phyloP scores from a whole-genome alignment of 2,888 invertebrate genomes.

The Pogonocherus hispidulus region DNA sequence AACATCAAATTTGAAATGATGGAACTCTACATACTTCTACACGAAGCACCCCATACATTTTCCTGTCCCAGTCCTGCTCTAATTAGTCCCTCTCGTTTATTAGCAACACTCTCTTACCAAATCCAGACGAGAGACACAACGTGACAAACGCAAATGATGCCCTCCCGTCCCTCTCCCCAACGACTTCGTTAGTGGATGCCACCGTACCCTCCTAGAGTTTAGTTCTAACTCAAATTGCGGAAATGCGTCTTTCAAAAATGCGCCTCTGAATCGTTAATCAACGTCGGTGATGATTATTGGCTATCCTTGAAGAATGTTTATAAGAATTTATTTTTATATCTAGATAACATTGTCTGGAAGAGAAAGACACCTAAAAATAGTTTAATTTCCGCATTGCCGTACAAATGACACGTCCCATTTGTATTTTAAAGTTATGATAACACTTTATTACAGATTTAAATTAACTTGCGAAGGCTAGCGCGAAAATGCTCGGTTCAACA shows the following conservation, averaged over 20 bases:
- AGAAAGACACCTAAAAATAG: too few relatives aligned
- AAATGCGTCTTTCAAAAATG: constrained; percentile 29
- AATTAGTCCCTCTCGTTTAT: constrained; percentile 31
- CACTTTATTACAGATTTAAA: too few relatives aligned
- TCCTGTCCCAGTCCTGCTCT: constrained; percentile 4
- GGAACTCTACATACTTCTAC: neutral
- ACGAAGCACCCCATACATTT: neutral
- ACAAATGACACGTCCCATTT: too few relatives aligned
- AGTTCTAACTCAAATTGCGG: constrained; percentile 28
- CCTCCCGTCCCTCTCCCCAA: constrained; percentile 1
- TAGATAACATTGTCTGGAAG: too few relatives aligned
- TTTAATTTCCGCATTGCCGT: too few relatives aligned
- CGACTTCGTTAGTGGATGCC: constrained; percentile 29
- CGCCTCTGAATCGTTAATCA: constrained; percentile 13
- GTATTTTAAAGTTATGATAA: too few relatives aligned
- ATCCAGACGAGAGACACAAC: constrained; percentile 26
- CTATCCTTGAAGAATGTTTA: neutral
- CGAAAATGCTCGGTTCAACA: too few relatives aligned
- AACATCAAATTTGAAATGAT: too few relatives aligned
- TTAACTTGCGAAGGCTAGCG: too few relatives aligned
- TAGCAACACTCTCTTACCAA: constrained; percentile 8
- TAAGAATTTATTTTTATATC: too few relatives aligned
- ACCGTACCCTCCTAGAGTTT: constrained; percentile 16
- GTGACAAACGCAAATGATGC: constrained; percentile 22
- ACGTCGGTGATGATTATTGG: neutral